Evolutionary conservation across 2,113 vertebrate species (phyloP), one percentile per base, ranked within the genome.

Genomic region (Datnioides undecimradiatus): DNA sequence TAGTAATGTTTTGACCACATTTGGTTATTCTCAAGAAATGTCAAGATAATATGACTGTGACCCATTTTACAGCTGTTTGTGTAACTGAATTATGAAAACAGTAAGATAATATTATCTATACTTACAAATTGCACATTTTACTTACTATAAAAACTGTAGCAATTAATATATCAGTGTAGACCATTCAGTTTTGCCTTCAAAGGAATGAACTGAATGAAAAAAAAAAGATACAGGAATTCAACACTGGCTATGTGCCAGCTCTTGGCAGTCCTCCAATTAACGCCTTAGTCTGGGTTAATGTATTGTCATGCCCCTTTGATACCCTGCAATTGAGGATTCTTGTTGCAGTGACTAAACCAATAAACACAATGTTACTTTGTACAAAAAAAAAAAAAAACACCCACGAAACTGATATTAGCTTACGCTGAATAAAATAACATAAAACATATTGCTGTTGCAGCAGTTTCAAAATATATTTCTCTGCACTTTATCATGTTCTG

Each of bases 191-290:
- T 25, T 31, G 7, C 31, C 41, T 57, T 36, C 23, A 13, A 13
- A 33, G 25, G 36, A 40, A n/a, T 29, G 4, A 41, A 58, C 17
- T n/a, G n/a, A n/a, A 6, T n/a, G 41, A 17, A 49, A 34, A 77
- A 34, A 43, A 51, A 29, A 49, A 77, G 60, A 81, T 36, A 27
- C 48, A 31, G 8, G 13, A 36, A 31, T 57, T 21, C 19, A 51
- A 25, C n/a, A 2, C 34, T 82, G 79, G 84, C 80, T 25, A 2
- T 7, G 46, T 51, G 75, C 84, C 84, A 86, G 38, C 59, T 66
- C 51, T 41, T 75, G 71, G 75, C 66, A 66, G 38, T 48, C 60
- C 14, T 72, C 79, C 79, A 82, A 82, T 86, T 75, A 82, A 82
- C 11, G 3, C 57, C 48, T 70, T 29, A 3, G 46, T 72, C 48